These are phyloP conservation scores for Psammodynastes pulverulentus DNA, from an alignment of 2,113 vertebrate species.

Conservation along the genomic window DNA sequence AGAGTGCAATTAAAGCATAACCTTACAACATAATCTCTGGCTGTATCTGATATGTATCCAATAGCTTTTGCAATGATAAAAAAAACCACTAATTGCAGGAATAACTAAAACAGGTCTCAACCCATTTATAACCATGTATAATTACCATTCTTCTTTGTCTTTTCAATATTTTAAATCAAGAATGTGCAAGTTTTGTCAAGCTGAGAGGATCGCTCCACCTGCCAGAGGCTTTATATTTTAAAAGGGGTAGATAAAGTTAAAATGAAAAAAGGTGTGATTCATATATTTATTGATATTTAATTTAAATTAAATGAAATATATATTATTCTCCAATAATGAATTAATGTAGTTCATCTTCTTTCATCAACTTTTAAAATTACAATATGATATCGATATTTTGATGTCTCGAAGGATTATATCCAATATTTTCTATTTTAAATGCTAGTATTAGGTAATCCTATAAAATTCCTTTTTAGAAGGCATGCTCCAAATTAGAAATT, in stretches of 20 bases:
- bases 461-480: background rate
- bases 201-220: background rate
- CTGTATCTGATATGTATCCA: background rate
- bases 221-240: background rate
- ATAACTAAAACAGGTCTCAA: background rate
- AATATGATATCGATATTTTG: background rate
- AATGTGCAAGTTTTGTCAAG: background rate
- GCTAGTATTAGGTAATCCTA: background rate
- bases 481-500: background rate
- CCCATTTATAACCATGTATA: background rate
- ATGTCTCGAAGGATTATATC: background rate
- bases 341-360: background rate
- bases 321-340: background rate
- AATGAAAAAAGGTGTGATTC: background rate
- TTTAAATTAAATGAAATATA: background rate
- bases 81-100: background rate
- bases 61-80: background rate
- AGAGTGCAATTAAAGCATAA: background rate
- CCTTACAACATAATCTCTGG: background rate
- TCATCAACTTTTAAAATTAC: background rate
- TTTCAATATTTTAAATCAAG: background rate
- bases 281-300: background rate
- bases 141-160: background rate
- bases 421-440: background rate
- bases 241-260: background rate